Percentiles rank a stretch among this genome's conserved stretches.
phyloP scores from a whole-genome alignment of 2,888 invertebrate species.

The Dasysyrphus tricinctus region DNA sequence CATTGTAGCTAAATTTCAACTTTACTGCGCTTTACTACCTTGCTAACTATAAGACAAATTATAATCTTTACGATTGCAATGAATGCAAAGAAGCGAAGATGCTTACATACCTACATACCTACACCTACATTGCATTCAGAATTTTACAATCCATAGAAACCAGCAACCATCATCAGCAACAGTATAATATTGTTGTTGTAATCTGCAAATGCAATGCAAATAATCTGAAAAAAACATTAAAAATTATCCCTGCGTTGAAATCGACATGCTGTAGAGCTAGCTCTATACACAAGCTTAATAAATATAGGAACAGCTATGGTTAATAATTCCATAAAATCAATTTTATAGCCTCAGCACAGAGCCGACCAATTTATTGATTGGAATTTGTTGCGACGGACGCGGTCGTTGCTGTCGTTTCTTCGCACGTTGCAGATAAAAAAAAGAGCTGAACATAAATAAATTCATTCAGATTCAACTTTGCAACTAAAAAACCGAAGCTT shows the following conservation, averaged over 20 bases:
- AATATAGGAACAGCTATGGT: slow-evolving; percentile 5
- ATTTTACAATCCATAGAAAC: slow-evolving; percentile 20
- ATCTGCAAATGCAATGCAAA: slow-evolving; percentile 32
- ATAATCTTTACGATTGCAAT: slow-evolving; percentile 20
- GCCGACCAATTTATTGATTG: slow-evolving; percentile 64
- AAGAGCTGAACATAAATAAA: background rate
- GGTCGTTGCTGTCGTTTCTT: background rate
- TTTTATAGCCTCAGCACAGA: slow-evolving; percentile 48
- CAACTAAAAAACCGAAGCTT: slow-evolving; percentile 16
- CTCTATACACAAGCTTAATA: background rate
- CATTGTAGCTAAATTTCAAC: slow-evolving; percentile 7
- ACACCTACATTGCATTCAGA: background rate
- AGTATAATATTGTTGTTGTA: background rate
- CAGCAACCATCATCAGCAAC: slow-evolving; percentile 2
- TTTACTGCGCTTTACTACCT: slow-evolving; percentile 23
- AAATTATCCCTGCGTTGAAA: slow-evolving; percentile 34
- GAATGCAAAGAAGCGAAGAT: background rate
- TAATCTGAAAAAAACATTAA: slow-evolving; percentile 54
- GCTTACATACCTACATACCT: too few relatives aligned
- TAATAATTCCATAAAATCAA: slow-evolving; percentile 69
- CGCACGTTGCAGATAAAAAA: background rate
- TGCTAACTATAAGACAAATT: slow-evolving; percentile 27
- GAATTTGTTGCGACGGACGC: slow-evolving; percentile 37
- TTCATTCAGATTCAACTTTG: slow-evolving; percentile 22
- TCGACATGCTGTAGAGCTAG: background rate